Evolutionary conservation across 2,888 invertebrate species (phyloP), one percentile per base, ranked within the genome.

Genomic region (Protonemura montana): DNA sequence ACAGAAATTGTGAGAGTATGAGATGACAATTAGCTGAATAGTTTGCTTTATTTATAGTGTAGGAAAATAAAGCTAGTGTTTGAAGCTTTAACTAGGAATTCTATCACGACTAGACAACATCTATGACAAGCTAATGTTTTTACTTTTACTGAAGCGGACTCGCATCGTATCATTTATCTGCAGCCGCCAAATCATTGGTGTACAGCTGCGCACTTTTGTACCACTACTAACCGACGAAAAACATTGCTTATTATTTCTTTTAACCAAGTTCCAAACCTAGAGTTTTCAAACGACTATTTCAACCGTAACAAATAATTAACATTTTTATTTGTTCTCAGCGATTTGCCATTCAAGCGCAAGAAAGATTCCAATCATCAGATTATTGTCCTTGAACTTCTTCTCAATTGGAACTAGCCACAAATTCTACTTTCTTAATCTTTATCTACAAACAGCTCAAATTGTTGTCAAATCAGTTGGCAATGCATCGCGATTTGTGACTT

Each of bases 81-180:
- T 59, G 59, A 59, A 59, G 59, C 59, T 59, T 59, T 59, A 35
- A 59, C 59, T 59, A 59, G 59, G 59, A 59, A 59, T 59, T 59
- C 59, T 59, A 59, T 59, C 59, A 59, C 59, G 59, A 59, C 59
- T 59, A 59, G 59, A 59, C 59, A 59, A 59, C 59, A 59, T 59
- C 3, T 59, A 59, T 59, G 7, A 59, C 59, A 59, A 59, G 59
- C 59, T 59, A 59, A 59, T 59, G 59, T 7, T 2, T 3, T 59
- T 59, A 59, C 59, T 59, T 59, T 59, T 59, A 59, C 59, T 10
- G 59, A 59, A 59, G 59, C 59, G 2, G 59, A 59, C 59, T 21
- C 59, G 21, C 13, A 13, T 21, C 59, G 21, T 2, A 13, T 59
- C 59, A 59, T 7, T 59, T 59, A 59, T 59, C 21, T 59, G 16